Base-by-base conservation (phyloP, 2,888 invertebrate species). In the Hylaea fasciaria region DNA sequence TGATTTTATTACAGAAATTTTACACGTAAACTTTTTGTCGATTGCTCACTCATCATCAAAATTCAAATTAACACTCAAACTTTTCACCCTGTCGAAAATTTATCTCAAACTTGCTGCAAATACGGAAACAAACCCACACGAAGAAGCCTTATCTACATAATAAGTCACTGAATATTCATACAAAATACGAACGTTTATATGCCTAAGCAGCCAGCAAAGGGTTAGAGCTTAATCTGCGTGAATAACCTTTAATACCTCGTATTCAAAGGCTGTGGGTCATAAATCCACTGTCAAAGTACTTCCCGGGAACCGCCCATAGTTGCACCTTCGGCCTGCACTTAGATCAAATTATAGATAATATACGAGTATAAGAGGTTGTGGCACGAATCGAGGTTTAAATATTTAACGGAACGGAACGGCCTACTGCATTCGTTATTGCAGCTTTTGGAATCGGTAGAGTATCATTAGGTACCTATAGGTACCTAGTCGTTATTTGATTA, bases 231-330 rank as follows among this genome's bases (percentile, higher is more conserved):
- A 72, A 73, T 71, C 67, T 61, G 53, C 64, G 65, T 40, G 68
- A 73, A 73, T 66, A 68, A 64, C 68, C 57, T 50, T 61, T 43
- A 54, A 69, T 66, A 60, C 66, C 44, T 71, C 64, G 64, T 64
- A 70, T 68, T 68, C 67, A 71, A 69, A 67, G 61, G 73, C 47
- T 43, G 62, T 48, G 47, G 56, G 64, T 66, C 53, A 76, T 77
- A 77, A 77, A 77, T 77, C 65, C 62, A 48, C 59, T 55, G 70
- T 63, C 65, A 71, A 76, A 71, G 69, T 62, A 69, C 57, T 69
- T 73, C 65, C 70, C 62, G 28, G 47, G 58, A 41, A 45, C 62
- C 78, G 69, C 79, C 77, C 69, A 69, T 61, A 39, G 57, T 53
- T 71, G 73, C 76, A 75, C 70, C 69, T 73, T 67, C 51, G 59